Conservation (phyloP, 2,888 invertebrate species). For the Morinoia aosen region DNA sequence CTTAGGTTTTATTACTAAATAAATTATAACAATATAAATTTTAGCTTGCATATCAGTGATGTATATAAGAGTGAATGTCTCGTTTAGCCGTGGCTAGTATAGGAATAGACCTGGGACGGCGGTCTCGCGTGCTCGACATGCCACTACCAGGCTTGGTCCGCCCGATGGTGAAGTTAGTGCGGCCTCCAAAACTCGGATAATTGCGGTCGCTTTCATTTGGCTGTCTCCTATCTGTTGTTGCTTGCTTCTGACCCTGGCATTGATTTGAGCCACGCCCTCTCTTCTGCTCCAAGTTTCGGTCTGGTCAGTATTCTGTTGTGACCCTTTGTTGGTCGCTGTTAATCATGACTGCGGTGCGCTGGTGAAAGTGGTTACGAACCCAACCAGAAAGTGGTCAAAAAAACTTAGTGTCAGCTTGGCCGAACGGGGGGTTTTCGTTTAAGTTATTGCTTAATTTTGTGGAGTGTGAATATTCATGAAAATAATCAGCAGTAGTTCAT, state of each 20-base stretch:
- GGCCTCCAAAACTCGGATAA: neutral
- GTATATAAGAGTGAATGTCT: neutral
- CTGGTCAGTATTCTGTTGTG: neutral
- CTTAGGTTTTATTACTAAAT: neutral
- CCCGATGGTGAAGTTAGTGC: neutral
- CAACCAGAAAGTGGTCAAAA: neutral
- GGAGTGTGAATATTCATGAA: neutral
- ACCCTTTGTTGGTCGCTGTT: neutral
- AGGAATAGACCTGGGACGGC: neutral
- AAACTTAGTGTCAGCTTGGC: neutral
- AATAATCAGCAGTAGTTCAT: neutral
- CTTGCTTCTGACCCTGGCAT: constrained; percentile 29
- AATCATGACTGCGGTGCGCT: neutral
- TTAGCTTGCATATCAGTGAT: neutral
- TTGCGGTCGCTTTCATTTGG: constrained; percentile 9
- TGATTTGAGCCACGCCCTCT: neutral
- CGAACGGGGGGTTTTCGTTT: neutral
- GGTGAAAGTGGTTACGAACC: neutral
- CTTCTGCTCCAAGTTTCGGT: neutral
- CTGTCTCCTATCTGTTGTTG: neutral
- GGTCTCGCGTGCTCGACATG: neutral
- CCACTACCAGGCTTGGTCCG: neutral
- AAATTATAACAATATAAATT: neutral
- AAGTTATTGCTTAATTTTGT: neutral
- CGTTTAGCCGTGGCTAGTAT: neutral